Conservation (phyloP, 2,113 vertebrate species). For the Nothocercus nigrocapillus region DNA sequence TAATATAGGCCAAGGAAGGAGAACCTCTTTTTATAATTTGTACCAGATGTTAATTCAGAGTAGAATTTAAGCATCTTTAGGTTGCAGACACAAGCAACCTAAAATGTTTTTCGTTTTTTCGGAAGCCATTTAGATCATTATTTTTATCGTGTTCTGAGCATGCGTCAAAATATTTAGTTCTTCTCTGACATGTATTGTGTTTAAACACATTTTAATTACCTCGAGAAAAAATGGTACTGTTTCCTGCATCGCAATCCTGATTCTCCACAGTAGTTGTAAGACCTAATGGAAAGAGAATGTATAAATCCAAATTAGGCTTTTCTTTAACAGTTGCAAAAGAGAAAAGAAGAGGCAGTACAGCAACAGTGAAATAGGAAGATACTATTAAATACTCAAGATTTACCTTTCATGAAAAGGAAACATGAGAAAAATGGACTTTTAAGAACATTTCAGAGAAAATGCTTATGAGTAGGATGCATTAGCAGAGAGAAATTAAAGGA, state of each 20-base stretch:
- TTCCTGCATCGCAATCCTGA: neutral
- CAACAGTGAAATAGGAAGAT: neutral
- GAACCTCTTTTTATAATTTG: neutral
- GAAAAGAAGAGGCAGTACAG: accelerated
- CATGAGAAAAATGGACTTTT: neutral
- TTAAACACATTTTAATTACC: constrained; percentile 41
- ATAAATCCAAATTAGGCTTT: neutral
- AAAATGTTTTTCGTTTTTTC: neutral
- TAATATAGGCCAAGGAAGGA: neutral
- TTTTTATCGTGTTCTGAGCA: neutral
- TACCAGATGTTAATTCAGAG: neutral
- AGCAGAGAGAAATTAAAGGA: neutral
- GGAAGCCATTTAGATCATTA: neutral
- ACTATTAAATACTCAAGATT: neutral
- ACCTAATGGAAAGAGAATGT: neutral
- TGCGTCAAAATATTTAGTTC: neutral
- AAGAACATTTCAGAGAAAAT: neutral
- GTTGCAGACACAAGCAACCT: neutral
- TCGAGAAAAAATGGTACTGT: neutral
- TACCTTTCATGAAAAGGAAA: neutral
- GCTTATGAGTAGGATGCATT: neutral
- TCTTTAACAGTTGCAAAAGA: neutral
- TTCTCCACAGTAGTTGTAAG: accelerated
- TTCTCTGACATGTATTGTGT: neutral
- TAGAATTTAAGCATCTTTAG: neutral